Conservation (phyloP, 2,113 vertebrate species). For the Istiophorus platypterus region DNA sequence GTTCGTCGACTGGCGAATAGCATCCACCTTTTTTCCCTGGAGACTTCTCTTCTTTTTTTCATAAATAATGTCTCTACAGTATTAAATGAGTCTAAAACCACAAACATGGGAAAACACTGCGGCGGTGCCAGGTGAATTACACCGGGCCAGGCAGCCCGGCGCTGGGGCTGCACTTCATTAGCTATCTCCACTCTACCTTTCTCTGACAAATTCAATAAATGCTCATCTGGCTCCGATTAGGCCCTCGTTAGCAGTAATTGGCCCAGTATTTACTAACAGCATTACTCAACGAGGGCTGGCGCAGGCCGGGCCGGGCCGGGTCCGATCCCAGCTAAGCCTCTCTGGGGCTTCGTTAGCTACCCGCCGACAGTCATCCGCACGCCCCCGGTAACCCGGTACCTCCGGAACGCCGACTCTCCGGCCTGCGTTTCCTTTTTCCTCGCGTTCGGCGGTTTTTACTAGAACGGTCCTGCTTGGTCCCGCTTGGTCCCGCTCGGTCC, state of each 20-base stretch:
- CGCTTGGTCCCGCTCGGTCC: neutral
- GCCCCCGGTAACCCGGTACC: constrained; percentile 50
- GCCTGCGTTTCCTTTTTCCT: neutral
- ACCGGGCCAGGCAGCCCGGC: constrained; percentile 13
- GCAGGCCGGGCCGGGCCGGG: constrained; percentile 40
- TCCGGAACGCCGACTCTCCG: constrained; percentile 11
- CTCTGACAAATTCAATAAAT: constrained; percentile 82
- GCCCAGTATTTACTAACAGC: constrained; percentile 81
- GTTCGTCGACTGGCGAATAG: neutral
- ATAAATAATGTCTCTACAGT: neutral
- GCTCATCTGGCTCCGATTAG: constrained; percentile 80
- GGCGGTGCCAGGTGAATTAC: constrained; percentile 57
- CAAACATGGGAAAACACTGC: constrained; percentile 39
- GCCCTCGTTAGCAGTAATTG: constrained; percentile 80
- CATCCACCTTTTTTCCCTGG: neutral
- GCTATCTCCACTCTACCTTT: constrained; percentile 75
- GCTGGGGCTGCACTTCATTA: constrained; percentile 71
- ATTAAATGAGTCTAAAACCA: constrained; percentile 40
- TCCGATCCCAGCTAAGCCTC: constrained; percentile 60
- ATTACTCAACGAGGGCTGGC: constrained; percentile 70
- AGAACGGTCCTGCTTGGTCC: neutral
- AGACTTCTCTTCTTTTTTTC: neutral
- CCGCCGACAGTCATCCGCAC: constrained; percentile 52
- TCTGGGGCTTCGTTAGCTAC: constrained; percentile 52
- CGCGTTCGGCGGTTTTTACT: neutral